phyloP scores from a whole-genome alignment of 2,113 vertebrate species.

The sheep (Ovis aries) region ARS-UI_Ramb_v3.0 NC_056067.1:14424501-14425000 shows the following conservation, averaged over 20 bases:
- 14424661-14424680: neutral
- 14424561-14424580: neutral
- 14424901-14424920: neutral
- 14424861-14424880: neutral
- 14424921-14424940: neutral
- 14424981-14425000: neutral
- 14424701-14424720: neutral
- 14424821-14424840: neutral
- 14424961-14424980: neutral
- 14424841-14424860: neutral
- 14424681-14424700: neutral
- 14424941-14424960: neutral
- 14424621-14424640: neutral
- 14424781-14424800: neutral
- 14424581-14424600: neutral
- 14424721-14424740: neutral
- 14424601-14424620: neutral
- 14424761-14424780: neutral
- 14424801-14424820: neutral
- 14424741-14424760: neutral
- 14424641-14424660: neutral
- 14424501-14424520: neutral
- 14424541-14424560: too few species aligned
- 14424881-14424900: neutral
- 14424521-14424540: neutral